These are phyloP conservation scores for Rhinoderma darwinii DNA, from an alignment of 2,113 vertebrate species.

Conservation along the genomic window DNA sequence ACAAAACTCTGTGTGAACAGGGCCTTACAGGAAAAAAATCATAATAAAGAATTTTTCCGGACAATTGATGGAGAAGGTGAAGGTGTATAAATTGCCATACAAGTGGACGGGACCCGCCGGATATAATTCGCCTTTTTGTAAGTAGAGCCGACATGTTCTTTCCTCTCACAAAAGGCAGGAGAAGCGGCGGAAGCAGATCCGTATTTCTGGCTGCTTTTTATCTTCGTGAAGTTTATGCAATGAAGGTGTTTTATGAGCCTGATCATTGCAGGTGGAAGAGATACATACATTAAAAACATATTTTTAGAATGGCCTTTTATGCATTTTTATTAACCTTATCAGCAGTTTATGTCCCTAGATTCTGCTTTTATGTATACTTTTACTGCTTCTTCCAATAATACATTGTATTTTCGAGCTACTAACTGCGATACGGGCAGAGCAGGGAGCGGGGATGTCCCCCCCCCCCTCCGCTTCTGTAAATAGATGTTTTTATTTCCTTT, in stretches of 20 bases:
- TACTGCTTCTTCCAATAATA: slow-evolving; percentile 26
- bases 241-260: slow-evolving; percentile 21
- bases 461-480: not conserved
- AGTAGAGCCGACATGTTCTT: not conserved
- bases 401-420: slow-evolving; percentile 30
- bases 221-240: slow-evolving; percentile 17
- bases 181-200: not conserved
- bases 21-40: no score
- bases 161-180: not conserved
- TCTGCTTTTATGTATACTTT: slow-evolving; percentile 31
- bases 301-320: slow-evolving; percentile 44
- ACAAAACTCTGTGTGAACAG: no score
- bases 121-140: slow-evolving; percentile 14
- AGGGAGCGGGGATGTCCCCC: not conserved
- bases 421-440: not conserved
- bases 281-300: slow-evolving; percentile 33
- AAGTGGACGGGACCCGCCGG: not conserved
- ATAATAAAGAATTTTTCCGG: slow-evolving; percentile 29
- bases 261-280: slow-evolving; percentile 27
- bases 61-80: not conserved
- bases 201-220: not conserved
- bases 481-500: slow-evolving; percentile 17
- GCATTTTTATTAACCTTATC: slow-evolving; percentile 48
- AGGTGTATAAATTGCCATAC: not conserved
- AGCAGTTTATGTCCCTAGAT: slow-evolving; percentile 32